Evolutionary conservation across 2,113 vertebrate genomes (phyloP), one percentile per base, ranked within the genome.

Genomic region (Himantopus leucocephalus): DNA sequence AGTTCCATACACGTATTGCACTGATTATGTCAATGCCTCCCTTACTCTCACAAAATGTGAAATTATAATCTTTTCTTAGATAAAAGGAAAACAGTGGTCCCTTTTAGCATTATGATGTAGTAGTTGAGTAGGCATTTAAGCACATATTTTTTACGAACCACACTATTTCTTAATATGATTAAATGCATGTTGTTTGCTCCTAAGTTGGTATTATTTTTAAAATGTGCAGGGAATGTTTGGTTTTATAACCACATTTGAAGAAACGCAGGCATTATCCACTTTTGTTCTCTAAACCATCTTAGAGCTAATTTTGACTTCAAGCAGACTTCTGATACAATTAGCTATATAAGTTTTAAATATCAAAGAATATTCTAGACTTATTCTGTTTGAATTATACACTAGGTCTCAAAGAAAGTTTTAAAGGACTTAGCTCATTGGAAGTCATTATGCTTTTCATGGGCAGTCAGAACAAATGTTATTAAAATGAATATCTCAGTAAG

Each of bases 401-500:
- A 82, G 32, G 43, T 75, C 73, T 91, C 79, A 70, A 94, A 82
- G 62, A 94, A 97, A 97, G 48, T 95, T 97, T 95, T 94, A 73
- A 91, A 95, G 55, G 53, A 74, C 45, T 85, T 91, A 85, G 58
- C 62, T 95, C 74, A 62, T 81, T 95, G 77, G 41, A 94, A 95
- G 86, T 94, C 86, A 96, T 96, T 97, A 91, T 73, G 80, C 83
- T 92, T 96, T 96, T 94, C 94, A 89, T 87, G 77, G 73, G 52
- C 62, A 94, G 91, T 75, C 89, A 95, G 94, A 95, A 97, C 74
- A 97, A 97, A 97, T 79, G 77, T 94, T 95, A 88, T 94, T 95
- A 94, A 95, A 97, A 95, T 92, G 39, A 96, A 95, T 97, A 94
- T 94, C 94, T 94, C 87, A 87, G 95, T 64, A 52, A 95, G 94